Conservation (phyloP, 2,888 invertebrate species). For the Eilema caniola region DNA sequence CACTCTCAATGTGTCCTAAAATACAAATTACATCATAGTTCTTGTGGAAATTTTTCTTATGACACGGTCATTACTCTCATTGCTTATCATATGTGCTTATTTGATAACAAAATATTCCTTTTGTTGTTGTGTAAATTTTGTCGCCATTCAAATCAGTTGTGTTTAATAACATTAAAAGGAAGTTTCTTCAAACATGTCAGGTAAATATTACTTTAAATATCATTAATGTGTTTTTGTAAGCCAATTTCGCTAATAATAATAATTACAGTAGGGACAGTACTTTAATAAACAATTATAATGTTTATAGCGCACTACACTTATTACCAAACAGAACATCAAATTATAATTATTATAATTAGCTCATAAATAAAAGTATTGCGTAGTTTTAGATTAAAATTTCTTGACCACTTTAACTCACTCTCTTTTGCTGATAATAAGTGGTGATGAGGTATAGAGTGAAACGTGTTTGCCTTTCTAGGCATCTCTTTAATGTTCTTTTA, state of each 20-base stretch:
- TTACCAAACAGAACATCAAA: no score
- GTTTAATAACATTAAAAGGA: background rate
- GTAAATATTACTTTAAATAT: background rate
- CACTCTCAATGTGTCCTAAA: background rate
- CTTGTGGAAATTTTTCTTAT: conserved; percentile 9
- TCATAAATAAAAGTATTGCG: no score
- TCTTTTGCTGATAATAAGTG: no score
- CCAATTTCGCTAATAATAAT: background rate
- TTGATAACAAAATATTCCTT: conserved; percentile 4
- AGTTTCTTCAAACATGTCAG: conserved; percentile 7
- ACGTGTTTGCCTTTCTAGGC: no score
- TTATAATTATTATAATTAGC: no score
- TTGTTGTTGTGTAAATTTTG: background rate
- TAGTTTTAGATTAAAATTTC: no score
- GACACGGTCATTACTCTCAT: background rate
- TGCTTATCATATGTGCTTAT: background rate
- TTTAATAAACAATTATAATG: no score
- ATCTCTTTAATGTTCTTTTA: no score
- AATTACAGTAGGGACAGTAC: background rate
- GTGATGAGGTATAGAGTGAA: no score
- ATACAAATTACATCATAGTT: background rate
- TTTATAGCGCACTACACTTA: no score
- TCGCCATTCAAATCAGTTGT: conserved; percentile 7
- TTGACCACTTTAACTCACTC: no score
- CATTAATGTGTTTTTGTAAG: background rate